Percentiles rank a stretch among this genome's conserved stretches.
Conservation (phyloP, 2,888 invertebrate genomes). For the Spicauda simplicius region DNA sequence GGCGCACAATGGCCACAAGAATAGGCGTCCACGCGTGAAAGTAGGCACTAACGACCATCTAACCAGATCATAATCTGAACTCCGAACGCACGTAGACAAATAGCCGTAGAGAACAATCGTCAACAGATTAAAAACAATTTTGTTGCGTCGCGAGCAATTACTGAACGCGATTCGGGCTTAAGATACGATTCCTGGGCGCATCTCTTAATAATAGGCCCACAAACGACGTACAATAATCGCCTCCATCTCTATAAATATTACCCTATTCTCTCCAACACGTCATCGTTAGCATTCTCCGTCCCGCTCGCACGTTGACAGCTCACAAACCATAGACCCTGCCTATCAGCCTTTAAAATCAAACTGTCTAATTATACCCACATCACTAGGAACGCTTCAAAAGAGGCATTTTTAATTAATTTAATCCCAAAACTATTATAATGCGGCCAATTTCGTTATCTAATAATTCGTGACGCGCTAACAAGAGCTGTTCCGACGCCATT, state of each 20-base stretch:
- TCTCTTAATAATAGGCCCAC: constrained; percentile 80
- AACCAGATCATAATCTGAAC: constrained; percentile 66
- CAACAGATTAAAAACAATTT: constrained; percentile 81
- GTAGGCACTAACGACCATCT: constrained; percentile 61
- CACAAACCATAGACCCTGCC: constrained; percentile 64
- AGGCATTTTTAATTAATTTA: constrained; percentile 83
- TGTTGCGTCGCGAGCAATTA: constrained; percentile 78
- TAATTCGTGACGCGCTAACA: constrained; percentile 78
- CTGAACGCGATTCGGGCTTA: constrained; percentile 70
- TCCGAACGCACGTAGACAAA: constrained; percentile 77
- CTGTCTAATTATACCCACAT: constrained; percentile 84
- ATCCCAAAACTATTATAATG: constrained; percentile 81
- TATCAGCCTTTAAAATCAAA: constrained; percentile 79
- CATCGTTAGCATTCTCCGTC: constrained; percentile 48
- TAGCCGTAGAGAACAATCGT: constrained; percentile 80
- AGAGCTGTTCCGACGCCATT: constrained; percentile 67
- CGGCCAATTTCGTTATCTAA: constrained; percentile 82
- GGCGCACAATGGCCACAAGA: constrained; percentile 31
- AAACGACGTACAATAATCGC: constrained; percentile 62
- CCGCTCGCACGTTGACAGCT: constrained; percentile 68
- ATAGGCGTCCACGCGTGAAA: constrained; percentile 58
- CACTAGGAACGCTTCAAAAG: constrained; percentile 76
- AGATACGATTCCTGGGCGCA: constrained; percentile 73
- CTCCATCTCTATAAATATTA: constrained; percentile 60
- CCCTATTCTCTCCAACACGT: constrained; percentile 55